Conservation (phyloP, 1,140 invertebrate genomes). For the Plectrocnemia conspersa region DNA sequence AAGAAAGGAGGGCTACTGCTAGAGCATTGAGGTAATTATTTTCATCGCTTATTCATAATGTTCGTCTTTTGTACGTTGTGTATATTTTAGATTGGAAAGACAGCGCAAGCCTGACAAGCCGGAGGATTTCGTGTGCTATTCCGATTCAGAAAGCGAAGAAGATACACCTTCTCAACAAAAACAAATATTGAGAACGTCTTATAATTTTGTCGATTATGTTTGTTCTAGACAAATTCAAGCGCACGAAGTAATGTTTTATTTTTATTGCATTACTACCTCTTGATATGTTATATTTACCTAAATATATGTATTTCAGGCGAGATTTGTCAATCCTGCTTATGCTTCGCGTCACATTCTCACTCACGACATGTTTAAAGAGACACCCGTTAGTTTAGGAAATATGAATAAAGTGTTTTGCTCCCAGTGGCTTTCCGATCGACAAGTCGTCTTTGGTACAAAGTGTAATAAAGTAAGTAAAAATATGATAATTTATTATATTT, state of each 20-base stretch:
- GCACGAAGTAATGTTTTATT: slow-evolving; percentile 51
- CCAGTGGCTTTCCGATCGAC: slow-evolving; percentile 90
- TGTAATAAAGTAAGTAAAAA: slow-evolving; percentile 90
- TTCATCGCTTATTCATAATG: slow-evolving; percentile 15
- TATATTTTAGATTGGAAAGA: slow-evolving; percentile 55
- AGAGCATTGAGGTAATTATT: slow-evolving; percentile 52
- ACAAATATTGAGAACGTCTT: slow-evolving; percentile 71
- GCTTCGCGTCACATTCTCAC: slow-evolving; percentile 81
- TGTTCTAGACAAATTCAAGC: slow-evolving; percentile 68
- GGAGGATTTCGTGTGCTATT: slow-evolving; percentile 83
- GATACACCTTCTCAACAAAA: slow-evolving; percentile 65
- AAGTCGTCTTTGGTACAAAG: slow-evolving; percentile 94
- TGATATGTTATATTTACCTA: not conserved
- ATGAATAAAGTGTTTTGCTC: slow-evolving; percentile 97
- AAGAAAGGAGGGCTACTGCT: slow-evolving; percentile 65
- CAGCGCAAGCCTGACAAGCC: slow-evolving; percentile 77
- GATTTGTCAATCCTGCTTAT: slow-evolving; percentile 70
- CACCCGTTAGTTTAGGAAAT: slow-evolving; percentile 72
- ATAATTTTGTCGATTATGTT: slow-evolving; percentile 81
- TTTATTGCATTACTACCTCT: not conserved
- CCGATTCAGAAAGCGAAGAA: slow-evolving; percentile 79
- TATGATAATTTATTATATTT: no score
- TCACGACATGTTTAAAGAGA: slow-evolving; percentile 83
- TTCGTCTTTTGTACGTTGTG: not conserved
- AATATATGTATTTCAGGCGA: slow-evolving; percentile 40